Evolutionary conservation across 2,113 vertebrate species (phyloP).

Genomic region (Thymallus thymallus): DNA sequence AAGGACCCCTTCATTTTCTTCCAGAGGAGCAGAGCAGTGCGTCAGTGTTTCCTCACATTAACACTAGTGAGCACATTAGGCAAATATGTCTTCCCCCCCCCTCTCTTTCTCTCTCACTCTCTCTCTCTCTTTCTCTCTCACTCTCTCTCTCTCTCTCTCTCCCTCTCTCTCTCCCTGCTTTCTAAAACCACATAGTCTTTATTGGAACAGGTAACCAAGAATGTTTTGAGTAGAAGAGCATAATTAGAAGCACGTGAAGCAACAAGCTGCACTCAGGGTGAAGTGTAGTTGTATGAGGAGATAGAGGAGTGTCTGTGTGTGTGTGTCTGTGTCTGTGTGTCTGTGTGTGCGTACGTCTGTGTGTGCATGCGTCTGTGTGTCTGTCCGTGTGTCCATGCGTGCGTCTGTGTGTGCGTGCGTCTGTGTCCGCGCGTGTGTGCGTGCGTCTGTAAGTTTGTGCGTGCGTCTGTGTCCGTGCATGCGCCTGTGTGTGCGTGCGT

Average conservation of each 20-base stretch:
- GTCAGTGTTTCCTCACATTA: slow-evolving; percentile 44
- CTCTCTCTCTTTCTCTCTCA: neutral
- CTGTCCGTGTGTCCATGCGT: neutral
- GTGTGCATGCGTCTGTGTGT: neutral
- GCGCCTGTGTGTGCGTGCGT: slow-evolving; percentile 7
- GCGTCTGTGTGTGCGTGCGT: neutral
- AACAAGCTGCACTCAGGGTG: slow-evolving; percentile 42
- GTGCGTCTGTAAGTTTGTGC: neutral
- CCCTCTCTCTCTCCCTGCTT: neutral
- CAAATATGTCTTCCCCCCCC: neutral
- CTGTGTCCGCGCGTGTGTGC: neutral
- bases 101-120: neutral
- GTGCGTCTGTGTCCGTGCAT: neutral
- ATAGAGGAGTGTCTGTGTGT: neutral
- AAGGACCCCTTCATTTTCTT: slow-evolving; percentile 8
- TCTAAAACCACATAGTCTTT: slow-evolving; percentile 46
- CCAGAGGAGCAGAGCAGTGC: neutral
- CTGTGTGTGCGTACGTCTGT: slow-evolving; percentile 13
- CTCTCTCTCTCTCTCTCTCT: neutral
- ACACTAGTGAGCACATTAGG: too few relatives aligned
- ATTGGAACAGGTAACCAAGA: slow-evolving; percentile 57
- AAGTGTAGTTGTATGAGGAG: slow-evolving; percentile 19
- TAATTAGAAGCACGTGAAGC: slow-evolving; percentile 69
- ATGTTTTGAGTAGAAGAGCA: slow-evolving; percentile 55
- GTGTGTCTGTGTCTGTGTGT: neutral